Percentiles rank a stretch among this genome's conserved stretches.
Conservation (phyloP, 2,888 invertebrate species). For the Petrolisthes cinctipes region DNA sequence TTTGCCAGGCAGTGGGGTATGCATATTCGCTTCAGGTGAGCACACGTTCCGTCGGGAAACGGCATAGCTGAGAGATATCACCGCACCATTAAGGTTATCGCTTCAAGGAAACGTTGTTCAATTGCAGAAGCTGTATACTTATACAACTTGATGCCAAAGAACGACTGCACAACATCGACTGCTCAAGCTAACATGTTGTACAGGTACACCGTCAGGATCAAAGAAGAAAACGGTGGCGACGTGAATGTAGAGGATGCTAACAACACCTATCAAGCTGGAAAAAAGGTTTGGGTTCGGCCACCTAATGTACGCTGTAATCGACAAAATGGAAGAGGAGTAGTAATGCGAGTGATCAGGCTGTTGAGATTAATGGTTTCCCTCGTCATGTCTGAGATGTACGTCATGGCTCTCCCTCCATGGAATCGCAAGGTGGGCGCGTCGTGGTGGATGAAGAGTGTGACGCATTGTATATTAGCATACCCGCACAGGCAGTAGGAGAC, state of each 20-base stretch:
- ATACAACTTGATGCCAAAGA: constrained; percentile 29
- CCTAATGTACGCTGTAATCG: constrained; percentile 12
- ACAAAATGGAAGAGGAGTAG: constrained; percentile 5
- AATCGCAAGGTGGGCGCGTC: too few species aligned
- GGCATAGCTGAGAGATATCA: constrained; percentile 40
- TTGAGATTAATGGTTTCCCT: constrained; percentile 25
- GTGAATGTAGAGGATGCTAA: background rate
- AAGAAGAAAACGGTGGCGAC: constrained; percentile 5
- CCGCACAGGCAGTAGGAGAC: too few species aligned
- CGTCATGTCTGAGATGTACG: constrained; percentile 25
- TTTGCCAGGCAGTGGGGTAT: constrained; percentile 6
- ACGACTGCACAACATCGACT: constrained; percentile 24
- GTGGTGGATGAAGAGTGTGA: too few species aligned
- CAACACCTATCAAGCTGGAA: constrained; percentile 12
- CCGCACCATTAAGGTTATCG: constrained; percentile 41
- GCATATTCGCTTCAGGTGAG: constrained; percentile 18
- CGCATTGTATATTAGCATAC: too few species aligned
- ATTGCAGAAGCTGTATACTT: constrained; percentile 31
- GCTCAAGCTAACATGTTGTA: constrained; percentile 29
- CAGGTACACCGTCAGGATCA: background rate
- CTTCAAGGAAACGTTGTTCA: constrained; percentile 9
- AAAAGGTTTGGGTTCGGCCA: constrained; percentile 33
- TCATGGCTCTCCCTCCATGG: background rate
- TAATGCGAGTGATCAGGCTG: constrained; percentile 27
- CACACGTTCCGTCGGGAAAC: constrained; percentile 31